phyloP scores from a whole-genome alignment of 2,888 invertebrate genomes.

The Chymomyza caudatula region DNA sequence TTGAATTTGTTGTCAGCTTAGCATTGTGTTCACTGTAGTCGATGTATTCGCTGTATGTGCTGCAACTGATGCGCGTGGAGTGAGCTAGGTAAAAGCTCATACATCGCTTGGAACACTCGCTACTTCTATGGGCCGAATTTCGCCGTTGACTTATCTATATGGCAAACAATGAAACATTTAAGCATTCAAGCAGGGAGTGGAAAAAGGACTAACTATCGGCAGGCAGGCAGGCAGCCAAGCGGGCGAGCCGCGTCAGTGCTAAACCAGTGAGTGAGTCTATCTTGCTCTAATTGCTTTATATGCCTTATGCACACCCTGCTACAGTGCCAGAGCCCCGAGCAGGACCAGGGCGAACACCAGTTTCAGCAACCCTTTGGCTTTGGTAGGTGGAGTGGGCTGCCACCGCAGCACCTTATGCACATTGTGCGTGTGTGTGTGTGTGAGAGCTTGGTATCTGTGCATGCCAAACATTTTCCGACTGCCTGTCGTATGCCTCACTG shows the following conservation, averaged over 20 bases:
- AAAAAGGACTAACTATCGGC: background rate
- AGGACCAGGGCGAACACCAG: background rate
- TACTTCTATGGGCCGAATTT: conserved; percentile 19
- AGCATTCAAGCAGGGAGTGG: background rate
- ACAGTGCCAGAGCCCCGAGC: background rate
- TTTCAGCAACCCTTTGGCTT: background rate
- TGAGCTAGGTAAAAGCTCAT: background rate
- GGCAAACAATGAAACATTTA: background rate
- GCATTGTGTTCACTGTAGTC: conserved; percentile 18
- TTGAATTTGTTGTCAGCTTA: background rate
- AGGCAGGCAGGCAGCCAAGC: background rate
- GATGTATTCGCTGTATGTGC: background rate
- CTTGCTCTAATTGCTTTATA: conserved; percentile 58
- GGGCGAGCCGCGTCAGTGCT: background rate
- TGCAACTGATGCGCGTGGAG: background rate
- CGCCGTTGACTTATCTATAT: conserved; percentile 45
- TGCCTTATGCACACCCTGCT: conserved; percentile 31
- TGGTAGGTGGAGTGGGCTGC: background rate
- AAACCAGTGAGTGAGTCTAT: conserved; percentile 26
- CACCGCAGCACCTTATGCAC: background rate
- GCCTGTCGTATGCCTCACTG: background rate
- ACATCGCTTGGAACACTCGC: background rate
- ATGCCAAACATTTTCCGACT: conserved; percentile 54
- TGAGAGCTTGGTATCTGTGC: conserved; percentile 54
- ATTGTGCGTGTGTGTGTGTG: conserved; percentile 28